Conservation (phyloP, 2,888 invertebrate species). For the Thera obeliscata region DNA sequence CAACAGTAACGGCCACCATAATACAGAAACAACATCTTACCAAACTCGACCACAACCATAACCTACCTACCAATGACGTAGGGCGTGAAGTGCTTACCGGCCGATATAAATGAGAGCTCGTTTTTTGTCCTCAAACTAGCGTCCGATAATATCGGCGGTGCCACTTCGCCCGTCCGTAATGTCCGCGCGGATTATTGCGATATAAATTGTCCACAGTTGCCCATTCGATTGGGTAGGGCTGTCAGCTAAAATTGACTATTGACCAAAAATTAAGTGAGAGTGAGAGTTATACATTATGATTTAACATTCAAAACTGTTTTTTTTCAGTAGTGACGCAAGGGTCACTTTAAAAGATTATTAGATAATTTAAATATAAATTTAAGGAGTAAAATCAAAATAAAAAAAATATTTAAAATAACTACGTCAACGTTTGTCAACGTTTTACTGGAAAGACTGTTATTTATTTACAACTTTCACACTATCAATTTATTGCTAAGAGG, state of each 20-base stretch:
- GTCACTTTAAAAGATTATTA: too few species aligned
- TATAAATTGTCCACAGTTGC: slow-evolving; percentile 83
- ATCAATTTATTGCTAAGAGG: too few species aligned
- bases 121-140: slow-evolving; percentile 81
- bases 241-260: slow-evolving; percentile 32
- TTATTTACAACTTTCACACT: too few species aligned
- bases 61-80: slow-evolving; percentile 21
- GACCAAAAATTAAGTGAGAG: too few species aligned
- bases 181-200: slow-evolving; percentile 82
- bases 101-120: slow-evolving; percentile 82
- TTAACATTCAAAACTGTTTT: too few species aligned
- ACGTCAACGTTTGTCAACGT: too few species aligned
- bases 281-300: too few species aligned
- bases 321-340: too few species aligned
- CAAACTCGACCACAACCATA: neutral
- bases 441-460: too few species aligned
- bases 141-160: slow-evolving; percentile 77
- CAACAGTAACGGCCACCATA: neutral
- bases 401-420: too few species aligned
- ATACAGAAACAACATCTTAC: neutral
- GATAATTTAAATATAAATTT: too few species aligned
- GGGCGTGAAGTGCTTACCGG: slow-evolving; percentile 67
- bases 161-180: slow-evolving; percentile 66
- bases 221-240: slow-evolving; percentile 76
- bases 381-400: too few species aligned